Percentiles rank a stretch among this genome's conserved stretches.
phyloP scores from a whole-genome alignment of 53 echinoderm and acorn worm genomes.

The Astropecten irregularis region DNA sequence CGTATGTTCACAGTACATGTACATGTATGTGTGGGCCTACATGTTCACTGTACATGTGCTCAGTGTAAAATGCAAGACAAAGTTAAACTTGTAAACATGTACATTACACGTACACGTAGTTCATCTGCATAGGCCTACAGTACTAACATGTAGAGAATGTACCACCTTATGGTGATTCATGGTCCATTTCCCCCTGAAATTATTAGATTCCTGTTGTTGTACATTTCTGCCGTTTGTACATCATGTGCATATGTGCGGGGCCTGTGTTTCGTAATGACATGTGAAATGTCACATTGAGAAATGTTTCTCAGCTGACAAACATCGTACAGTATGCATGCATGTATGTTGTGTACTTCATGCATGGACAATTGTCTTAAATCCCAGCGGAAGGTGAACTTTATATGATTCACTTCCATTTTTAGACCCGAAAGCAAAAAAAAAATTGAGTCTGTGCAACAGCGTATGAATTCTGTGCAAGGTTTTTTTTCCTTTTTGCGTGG shows the following conservation, averaged over 20 bases:
- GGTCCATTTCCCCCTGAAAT: conserved; percentile 15
- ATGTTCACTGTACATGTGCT: not conserved
- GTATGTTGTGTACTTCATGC: too few species aligned
- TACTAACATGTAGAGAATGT: not conserved
- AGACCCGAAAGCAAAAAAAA: too few species aligned
- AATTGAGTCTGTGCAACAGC: too few species aligned
- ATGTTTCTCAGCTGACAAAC: too few species aligned
- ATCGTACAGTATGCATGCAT: too few species aligned
- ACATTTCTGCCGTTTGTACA: not conserved
- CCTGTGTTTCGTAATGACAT: too few species aligned
- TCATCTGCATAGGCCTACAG: not conserved
- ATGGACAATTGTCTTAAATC: too few species aligned
- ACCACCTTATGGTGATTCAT: conserved; percentile 20
- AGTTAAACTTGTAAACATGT: not conserved
- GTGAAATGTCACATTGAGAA: too few species aligned
- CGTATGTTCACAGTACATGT: not conserved
- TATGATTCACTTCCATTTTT: too few species aligned
- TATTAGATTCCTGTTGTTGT: conserved; percentile 23
- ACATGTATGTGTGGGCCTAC: not conserved
- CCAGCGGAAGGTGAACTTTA: too few species aligned
- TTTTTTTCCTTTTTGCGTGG: too few species aligned
- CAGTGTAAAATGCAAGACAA: not conserved
- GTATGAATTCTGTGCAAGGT: too few species aligned
- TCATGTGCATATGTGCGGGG: not conserved
- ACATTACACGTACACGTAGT: not conserved